Conservation (phyloP, 1,140 invertebrate species). For the Paraescarpia echinospica region DNA sequence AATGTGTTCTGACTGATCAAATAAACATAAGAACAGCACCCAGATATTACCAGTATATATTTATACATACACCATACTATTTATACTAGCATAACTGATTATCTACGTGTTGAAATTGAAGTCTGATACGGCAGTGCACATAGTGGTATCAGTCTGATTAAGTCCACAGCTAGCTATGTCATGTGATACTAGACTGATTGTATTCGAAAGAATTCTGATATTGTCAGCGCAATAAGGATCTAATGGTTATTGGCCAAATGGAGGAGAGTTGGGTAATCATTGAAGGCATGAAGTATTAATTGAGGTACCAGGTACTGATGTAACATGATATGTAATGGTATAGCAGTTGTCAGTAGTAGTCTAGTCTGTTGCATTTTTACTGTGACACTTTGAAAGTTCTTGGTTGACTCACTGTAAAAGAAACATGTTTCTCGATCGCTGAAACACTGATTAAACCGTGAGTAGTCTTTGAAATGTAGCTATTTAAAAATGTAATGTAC, state of each 20-base stretch:
- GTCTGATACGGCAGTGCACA: not conserved
- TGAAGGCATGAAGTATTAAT: not conserved
- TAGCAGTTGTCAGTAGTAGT: not conserved
- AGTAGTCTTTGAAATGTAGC: too few species aligned
- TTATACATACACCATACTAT: not conserved
- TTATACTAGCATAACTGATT: not conserved
- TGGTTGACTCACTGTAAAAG: too few species aligned
- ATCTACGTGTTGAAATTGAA: not conserved
- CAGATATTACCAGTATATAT: not conserved
- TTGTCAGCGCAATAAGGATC: not conserved
- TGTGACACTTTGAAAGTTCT: too few species aligned
- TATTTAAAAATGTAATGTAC: too few species aligned
- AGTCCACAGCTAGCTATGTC: not conserved
- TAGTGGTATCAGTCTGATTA: not conserved
- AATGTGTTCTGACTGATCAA: not conserved
- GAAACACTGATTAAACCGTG: too few species aligned
- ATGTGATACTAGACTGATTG: not conserved
- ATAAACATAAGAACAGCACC: not conserved
- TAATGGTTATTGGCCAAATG: not conserved
- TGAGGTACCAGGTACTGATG: too few species aligned
- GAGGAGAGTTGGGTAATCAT: not conserved
- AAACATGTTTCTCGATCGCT: too few species aligned
- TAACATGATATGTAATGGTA: not conserved
- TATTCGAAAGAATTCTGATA: not conserved
- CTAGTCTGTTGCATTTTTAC: too few species aligned